Percentiles rank a stretch among this genome's conserved stretches.
Evolutionary conservation across 2,888 invertebrate genomes (phyloP).

Genomic region (Patella ulyssiponensis): DNA sequence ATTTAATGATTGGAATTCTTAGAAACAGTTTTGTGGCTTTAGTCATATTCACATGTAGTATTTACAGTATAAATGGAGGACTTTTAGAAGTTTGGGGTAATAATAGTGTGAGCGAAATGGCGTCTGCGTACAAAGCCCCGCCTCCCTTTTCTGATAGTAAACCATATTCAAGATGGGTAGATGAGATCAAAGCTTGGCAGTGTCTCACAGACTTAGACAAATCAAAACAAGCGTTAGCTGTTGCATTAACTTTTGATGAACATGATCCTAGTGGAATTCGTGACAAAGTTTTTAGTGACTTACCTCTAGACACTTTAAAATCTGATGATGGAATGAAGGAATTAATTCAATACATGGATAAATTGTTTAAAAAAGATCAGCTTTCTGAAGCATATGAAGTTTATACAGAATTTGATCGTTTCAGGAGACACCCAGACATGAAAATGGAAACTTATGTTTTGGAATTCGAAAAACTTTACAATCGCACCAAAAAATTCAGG

Average conservation of each 20-base stretch:
- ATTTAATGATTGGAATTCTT: too few relatives aligned
- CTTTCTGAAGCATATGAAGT: neutral
- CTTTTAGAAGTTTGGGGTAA: too few relatives aligned
- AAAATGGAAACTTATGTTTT: conserved; percentile 7
- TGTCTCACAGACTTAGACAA: conserved; percentile 28
- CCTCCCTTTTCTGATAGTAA: neutral
- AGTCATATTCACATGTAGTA: too few relatives aligned
- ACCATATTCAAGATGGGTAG: too few relatives aligned
- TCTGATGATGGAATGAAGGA: neutral
- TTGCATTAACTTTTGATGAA: conserved; percentile 24
- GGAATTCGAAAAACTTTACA: neutral
- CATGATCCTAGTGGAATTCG: neutral
- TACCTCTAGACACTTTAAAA: neutral
- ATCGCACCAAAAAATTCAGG: neutral
- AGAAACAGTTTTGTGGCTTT: too few relatives aligned
- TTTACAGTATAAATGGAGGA: too few relatives aligned
- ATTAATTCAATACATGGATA: neutral
- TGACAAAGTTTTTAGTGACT: conserved; percentile 3
- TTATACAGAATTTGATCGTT: neutral
- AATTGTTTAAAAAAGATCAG: neutral
- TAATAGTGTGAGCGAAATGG: neutral
- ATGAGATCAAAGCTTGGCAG: conserved; percentile 34
- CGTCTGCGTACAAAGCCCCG: neutral
- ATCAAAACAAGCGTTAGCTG: conserved; percentile 24
- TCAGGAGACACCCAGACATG: neutral